Base-by-base conservation (phyloP, 2,113 vertebrate genomes). In the Lophura nycthemera region DNA sequence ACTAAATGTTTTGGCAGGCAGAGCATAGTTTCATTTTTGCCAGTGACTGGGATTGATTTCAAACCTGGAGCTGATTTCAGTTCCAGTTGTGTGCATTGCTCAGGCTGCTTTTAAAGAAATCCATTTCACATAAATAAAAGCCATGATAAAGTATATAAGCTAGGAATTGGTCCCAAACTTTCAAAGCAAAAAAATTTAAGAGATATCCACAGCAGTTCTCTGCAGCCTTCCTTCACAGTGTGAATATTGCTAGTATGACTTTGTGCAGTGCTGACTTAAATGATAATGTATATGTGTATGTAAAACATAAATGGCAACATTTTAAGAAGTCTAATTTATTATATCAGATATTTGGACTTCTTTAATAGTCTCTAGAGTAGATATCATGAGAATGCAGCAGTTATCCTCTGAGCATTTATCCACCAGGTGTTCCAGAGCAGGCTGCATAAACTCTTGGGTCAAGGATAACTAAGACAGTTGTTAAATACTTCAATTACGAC, bases 391-490 rank as follows among this genome's bases (percentile, higher is more conserved):
- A 22, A 60, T 88, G 76, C 10, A 7, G 11, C 52, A 70, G 50
- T 8, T 24, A 63, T 61, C 17, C 50, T 83, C 60, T 88, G 76
- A 4, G 8, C 48, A 73, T 50, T 11, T 29, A 59, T 77, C 60
- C 63, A 32, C 57, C 5, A 1, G 13, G 17, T 78, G 70, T 87
- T 24, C 70, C 81, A n/a, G 36, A 66, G 30, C 11, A 45, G 61
- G 59, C 36, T 1, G 3, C 80, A 43, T 43, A 66, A 81, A 74
- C 0, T 0, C 36, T 90, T 1, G 2, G 19, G 43, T 45, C 0
- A 0, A 8, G 52, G 43, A 11, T 45, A 40, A 32, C 47, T 50
- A 66, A 85, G 42, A 27, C 56, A 70, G 25, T 20, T 73, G 32
- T 2, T 81, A 29, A 86, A 60, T 71, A 70, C 30, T 77, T 24